Evolutionary conservation across 2,888 invertebrate genomes (phyloP).

Genomic region (Machimus atricapillus): DNA sequence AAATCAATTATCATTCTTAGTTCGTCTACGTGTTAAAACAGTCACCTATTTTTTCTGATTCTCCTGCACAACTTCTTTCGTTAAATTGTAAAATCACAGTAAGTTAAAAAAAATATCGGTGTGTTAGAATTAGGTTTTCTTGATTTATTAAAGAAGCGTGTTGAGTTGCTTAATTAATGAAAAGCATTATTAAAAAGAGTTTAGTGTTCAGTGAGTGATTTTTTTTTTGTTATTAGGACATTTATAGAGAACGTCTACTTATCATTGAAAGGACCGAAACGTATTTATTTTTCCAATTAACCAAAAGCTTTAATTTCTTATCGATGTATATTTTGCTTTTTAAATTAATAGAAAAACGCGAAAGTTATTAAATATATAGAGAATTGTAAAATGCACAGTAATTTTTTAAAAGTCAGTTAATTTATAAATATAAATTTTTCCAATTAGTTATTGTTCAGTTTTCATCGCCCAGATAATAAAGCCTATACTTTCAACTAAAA

Average conservation of each 20-base stretch:
- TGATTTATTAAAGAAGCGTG: background rate
- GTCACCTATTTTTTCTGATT: slow-evolving; percentile 28
- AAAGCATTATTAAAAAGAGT: background rate
- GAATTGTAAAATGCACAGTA: no score
- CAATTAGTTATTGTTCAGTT: no score
- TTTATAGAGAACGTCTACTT: background rate
- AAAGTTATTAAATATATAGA: no score
- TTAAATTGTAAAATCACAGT: background rate
- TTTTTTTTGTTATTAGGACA: background rate
- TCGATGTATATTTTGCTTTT: no score
- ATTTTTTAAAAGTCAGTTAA: no score
- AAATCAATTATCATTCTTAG: background rate
- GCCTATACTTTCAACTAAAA: no score
- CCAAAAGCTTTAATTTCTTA: no score
- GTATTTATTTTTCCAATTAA: no score
- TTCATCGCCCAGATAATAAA: no score
- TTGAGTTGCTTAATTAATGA: background rate
- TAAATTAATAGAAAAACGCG: no score
- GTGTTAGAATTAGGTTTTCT: background rate
- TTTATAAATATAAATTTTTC: no score
- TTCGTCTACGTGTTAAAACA: slow-evolving; percentile 5
- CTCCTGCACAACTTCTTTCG: background rate
- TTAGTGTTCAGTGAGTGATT: background rate
- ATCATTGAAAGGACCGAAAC: background rate
- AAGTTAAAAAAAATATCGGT: background rate